Evolutionary conservation across 1,140 invertebrate genomes (phyloP).

Genomic region (Drosophila triauraria): DNA sequence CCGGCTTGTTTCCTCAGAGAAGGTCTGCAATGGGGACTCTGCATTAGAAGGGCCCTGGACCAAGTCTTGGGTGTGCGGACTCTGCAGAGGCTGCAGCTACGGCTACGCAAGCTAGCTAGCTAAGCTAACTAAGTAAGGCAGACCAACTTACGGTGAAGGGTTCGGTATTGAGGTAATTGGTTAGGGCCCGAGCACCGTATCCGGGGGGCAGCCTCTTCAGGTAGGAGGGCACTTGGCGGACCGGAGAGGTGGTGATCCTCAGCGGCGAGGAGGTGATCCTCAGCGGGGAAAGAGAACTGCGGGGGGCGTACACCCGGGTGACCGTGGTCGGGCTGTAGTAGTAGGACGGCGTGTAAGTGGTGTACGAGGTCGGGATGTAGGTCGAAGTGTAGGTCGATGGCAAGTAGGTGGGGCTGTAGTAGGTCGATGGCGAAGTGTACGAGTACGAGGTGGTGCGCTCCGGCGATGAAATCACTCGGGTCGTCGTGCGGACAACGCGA

Average conservation of each 20-base stretch:
- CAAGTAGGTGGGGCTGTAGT: conserved; percentile 70
- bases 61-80: not conserved
- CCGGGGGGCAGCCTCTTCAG: conserved; percentile 88
- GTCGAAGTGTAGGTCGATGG: conserved; percentile 86
- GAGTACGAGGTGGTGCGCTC: conserved; percentile 72
- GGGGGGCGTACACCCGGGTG: conserved; percentile 74
- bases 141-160: conserved; percentile 79
- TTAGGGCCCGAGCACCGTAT: conserved; percentile 89
- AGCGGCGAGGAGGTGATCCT: conserved; percentile 86
- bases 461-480: conserved; percentile 86
- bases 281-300: conserved; percentile 86
- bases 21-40: conserved; percentile 86
- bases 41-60: not conserved
- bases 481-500: conserved; percentile 86
- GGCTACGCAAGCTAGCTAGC: conserved; percentile 86
- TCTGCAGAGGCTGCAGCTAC: conserved; percentile 66
- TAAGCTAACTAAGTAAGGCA: not conserved
- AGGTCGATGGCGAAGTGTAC: conserved; percentile 69
- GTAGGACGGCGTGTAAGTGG: conserved; percentile 79
- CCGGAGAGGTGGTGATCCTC: conserved; percentile 86
- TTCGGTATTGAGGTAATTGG: conserved; percentile 91
- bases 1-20: conserved; percentile 91
- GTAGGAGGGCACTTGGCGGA: conserved; percentile 89
- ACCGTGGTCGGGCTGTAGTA: conserved; percentile 76
- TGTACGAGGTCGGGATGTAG: conserved; percentile 76